Base-by-base conservation (phyloP, 2,797 vertebrate species). In the Melanotaenia boesemani region DNA sequence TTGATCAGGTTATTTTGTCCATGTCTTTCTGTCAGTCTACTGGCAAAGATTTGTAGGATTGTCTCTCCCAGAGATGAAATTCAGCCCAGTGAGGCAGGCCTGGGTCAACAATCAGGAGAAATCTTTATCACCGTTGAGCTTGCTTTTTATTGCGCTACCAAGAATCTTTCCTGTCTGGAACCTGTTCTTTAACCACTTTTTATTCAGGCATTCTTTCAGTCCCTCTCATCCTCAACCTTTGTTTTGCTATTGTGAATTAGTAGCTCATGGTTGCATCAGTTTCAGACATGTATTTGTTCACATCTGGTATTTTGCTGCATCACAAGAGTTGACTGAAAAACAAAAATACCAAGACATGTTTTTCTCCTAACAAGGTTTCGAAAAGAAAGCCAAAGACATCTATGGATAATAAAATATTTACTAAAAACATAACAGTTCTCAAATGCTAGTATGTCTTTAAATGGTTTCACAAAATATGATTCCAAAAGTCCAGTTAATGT, bases 21-120 rank as follows among this genome's bases (percentile, higher is more conserved):
- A 4, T 77, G 86, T 90, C 85, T 71, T 62, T 79, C 68, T 79
- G 79, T 81, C 83, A 2, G n/a, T 26, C 50, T 86, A 73, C 80
- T 81, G 88, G 88, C 85, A 80, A 67, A 81, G 74, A 85, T 86
- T 85, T 90, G 72, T 63, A 4, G 80, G 84, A 86, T 88, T 88
- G 77, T 83, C 72, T 78, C 84, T 85, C 86, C 87, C 89, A 82
- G 80, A 86, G 80, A 85, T 84, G 60, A 86, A 80, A 82, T 86
- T 79, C 75, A 86, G 81, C 76, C 79, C 66, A 30, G 30, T 41
- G 30, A 69, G 68, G 80, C 72, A 80, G 85, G 85, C 77, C 63
- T 64, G 84, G 88, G 80, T 91, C 88, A 89, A 37, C 12, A 62
- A 67, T 11, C 60, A 28, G 55, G 16, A 65, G 32, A 60, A 76